Percentiles rank a stretch among this genome's conserved stretches.
Conservation (phyloP, 2,888 invertebrate species). For the Microchrysa polita region DNA sequence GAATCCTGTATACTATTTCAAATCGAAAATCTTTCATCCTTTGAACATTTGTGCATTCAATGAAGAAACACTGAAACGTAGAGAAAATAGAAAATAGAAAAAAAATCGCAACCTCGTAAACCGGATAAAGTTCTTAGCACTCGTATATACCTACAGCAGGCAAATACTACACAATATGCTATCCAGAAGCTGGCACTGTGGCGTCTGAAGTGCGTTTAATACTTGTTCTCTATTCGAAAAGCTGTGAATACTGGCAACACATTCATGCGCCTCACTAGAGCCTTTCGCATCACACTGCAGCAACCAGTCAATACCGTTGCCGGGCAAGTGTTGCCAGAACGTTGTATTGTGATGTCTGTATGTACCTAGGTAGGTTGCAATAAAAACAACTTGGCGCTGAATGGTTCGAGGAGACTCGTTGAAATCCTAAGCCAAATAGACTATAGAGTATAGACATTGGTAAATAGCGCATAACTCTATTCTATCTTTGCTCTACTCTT, state of each 20-base stretch:
- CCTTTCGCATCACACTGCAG: background rate
- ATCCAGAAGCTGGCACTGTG: background rate
- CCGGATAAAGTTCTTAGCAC: background rate
- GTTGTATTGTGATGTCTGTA: no score
- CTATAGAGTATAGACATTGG: background rate
- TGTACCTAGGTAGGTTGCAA: background rate
- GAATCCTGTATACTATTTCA: no score
- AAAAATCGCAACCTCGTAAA: background rate
- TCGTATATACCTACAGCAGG: background rate
- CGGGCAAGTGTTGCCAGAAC: background rate
- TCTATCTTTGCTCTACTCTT: slow-evolving; percentile 2
- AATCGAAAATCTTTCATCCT: no score
- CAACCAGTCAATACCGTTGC: background rate
- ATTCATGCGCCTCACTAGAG: background rate
- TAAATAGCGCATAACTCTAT: background rate
- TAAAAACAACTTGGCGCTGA: background rate
- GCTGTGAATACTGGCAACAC: slow-evolving; percentile 1
- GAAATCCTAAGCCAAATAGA: background rate
- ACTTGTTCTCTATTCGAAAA: no score
- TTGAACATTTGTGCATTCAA: no score
- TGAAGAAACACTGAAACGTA: no score
- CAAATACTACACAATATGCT: background rate
- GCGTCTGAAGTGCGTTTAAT: background rate
- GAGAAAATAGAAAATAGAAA: background rate
- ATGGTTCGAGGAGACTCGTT: background rate